A percentile compares a stretch with the other conserved stretches of the same genome.
Evolutionary conservation across 2,797 vertebrate species (phyloP).

Genomic region (Anomalospiza imberbis): DNA sequence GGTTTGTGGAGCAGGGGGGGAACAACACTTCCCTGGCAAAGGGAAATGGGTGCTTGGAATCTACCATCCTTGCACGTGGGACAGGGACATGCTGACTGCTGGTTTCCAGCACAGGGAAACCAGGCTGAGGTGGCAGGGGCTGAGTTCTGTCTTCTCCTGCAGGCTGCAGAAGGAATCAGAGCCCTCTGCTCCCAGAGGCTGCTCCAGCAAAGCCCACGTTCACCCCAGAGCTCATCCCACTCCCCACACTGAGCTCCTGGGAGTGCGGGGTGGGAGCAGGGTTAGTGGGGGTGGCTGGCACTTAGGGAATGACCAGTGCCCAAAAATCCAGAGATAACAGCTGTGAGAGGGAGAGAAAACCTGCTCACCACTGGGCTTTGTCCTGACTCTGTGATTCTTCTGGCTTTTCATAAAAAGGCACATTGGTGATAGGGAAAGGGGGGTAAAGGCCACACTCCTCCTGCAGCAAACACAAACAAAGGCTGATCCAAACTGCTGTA

Average conservation of each 20-base stretch:
- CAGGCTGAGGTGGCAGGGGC: neutral
- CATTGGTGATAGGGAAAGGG: neutral
- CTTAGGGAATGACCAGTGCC: neutral
- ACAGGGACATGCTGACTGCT: fast-evolving
- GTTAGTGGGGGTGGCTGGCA: neutral
- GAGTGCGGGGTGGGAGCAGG: neutral
- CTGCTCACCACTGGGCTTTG: neutral
- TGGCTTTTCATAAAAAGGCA: neutral
- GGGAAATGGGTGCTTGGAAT: neutral
- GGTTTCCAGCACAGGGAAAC: neutral
- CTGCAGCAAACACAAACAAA: neutral
- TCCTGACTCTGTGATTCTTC: neutral
- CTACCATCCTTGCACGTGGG: neutral
- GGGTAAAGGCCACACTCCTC: neutral
- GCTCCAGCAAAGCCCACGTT: fast-evolving
- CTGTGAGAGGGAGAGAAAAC: neutral
- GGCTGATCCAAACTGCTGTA: neutral
- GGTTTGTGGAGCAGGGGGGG: neutral
- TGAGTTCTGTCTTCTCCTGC: neutral
- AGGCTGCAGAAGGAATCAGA: neutral
- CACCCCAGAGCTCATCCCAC: fast-evolving
- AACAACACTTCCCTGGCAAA: neutral
- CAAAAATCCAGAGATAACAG: neutral
- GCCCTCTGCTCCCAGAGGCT: neutral
- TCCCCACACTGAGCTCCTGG: neutral